Base-by-base conservation (phyloP, 2,797 vertebrate genomes). In the Myripristis jacobus region DNA sequence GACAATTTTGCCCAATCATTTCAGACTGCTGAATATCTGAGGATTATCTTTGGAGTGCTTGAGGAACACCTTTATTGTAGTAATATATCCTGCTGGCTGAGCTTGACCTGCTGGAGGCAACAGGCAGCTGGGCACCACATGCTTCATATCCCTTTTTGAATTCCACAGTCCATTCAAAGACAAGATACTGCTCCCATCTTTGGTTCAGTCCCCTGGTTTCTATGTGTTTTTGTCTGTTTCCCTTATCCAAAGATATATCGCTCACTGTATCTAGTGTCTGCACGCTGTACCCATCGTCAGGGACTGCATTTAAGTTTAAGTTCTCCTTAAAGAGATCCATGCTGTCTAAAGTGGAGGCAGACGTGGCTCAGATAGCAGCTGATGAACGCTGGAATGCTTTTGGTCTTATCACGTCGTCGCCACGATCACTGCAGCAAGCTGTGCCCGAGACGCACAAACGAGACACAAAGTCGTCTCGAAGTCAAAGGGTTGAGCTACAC, bases 41-140 rank as follows among this genome's bases (percentile, higher is more conserved):
- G 62, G 18, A 64, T 63, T 56, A 55, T 74, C 36, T 22, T 44
- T 7, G 52, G 69, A 13, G 51, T 48, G 43, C 31, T 53, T 1
- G 15, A 53, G 53, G 44, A 85, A 66, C 66, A 79, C 51, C 50
- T 38, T 77, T 71, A 77, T 56, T 69, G 53, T 57, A 66, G 64
- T n/a, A 24, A 57, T 77, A 79, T 75, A 79, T 78, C 66, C 70
- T 59, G 53, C 36, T 43, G 58, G 64, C 77, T 62, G 38, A 70
- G 65, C 61, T 77, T 58, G 59, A 66, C 73, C 71, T 66, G 29
- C 73, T 83, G 66, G 41, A 63, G 79, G 80, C 74, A 44, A 34
- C 75, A 58, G 31, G 22, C 92, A 91, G 89, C 85, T 93, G 92
- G 81, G 29, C 60, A 86, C 84, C 92, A 92, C 81, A 92, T 92